Base-by-base conservation (phyloP, 2,888 invertebrate species). In the Rhogogaster chlorosoma region DNA sequence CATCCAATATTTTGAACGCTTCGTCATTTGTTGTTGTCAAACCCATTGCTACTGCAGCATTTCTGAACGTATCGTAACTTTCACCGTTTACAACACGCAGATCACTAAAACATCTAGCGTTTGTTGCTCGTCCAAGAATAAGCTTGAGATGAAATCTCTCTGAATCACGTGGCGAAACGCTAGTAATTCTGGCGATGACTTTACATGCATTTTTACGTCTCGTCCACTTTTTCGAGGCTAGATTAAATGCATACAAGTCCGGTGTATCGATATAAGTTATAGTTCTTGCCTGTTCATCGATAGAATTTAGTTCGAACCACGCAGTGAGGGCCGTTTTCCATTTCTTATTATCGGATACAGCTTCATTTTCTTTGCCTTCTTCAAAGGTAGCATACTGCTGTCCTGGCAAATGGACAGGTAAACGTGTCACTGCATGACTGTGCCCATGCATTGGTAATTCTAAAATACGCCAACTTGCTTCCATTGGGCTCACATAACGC, bases 401-500 rank as follows among this genome's bases (percentile, higher is more conserved):
- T n/a, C n/a, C n/a, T n/a, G n/a, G n/a, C n/a, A n/a, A n/a, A n/a
- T n/a, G n/a, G n/a, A n/a, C n/a, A n/a, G n/a, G n/a, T n/a, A n/a
- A n/a, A n/a, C n/a, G n/a, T n/a, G n/a, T n/a, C n/a, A n/a, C n/a
- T n/a, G n/a, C n/a, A n/a, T n/a, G n/a, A n/a, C n/a, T n/a, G n/a
- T n/a, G n/a, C n/a, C n/a, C n/a, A n/a, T n/a, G n/a, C n/a, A n/a
- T n/a, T n/a, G n/a, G n/a, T n/a, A n/a, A n/a, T n/a, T n/a, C n/a
- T n/a, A n/a, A n/a, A n/a, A n/a, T n/a, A n/a, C n/a, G n/a, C n/a
- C n/a, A n/a, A n/a, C 6, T 86, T 7, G 92, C 92, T 88, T 93
- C 92, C 84, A 88, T 90, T 22, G 89, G 88, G 78, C 89, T 89
- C 6, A 93, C 89, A 87, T 92, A 93, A 73, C 92, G 87, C 0